Base-by-base conservation (phyloP, 2,113 vertebrate species). In the Nipponia nippon region DNA sequence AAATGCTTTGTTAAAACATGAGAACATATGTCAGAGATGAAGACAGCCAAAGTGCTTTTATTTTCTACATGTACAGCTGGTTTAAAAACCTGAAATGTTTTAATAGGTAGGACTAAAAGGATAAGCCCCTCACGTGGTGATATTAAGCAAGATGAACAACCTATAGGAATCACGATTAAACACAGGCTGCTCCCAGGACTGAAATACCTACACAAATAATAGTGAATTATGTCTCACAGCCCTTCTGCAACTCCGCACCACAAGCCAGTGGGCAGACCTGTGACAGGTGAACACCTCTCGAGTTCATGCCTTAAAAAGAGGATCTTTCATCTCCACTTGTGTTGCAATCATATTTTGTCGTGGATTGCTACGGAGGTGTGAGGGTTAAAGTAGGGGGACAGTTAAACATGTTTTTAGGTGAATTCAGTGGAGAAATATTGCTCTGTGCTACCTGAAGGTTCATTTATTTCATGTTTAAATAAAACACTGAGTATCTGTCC, bases 1-100 rank as follows among this genome's bases (percentile, higher is more conserved):
- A 93, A 97, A 97, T 42, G n/a, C 71, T 89, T 90, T 72, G 83
- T 55, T 96, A 83, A 91, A 90, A 62, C 81, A 93, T 44, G 58
- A 96, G 83, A 85, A 80, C 89, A 66, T 84, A 87, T 66, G 90
- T 82, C 92, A 95, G 79, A 86, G 67, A 95, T 13, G 67, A 94
- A 95, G 86, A 58, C 82, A 88, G 93, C 61, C 91, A 59, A 90
- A 84, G 58, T 84, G 87, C 53, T 69, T 83, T 59, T 42, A 72
- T 65, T 85, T 94, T 72, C 88, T 83, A 16, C 82, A 59, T 50
- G 77, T 84, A 58, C 42, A 65, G 56, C 63, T 89, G 66, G 50
- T 89, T 94, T 93, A 75, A 90, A 94, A 93, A 62, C 16, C 30
- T 61, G 26, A 69, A 92, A 84, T 19, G 11, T 42, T 67, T 66